A percentile compares a stretch with the other conserved stretches of the same genome.
Conservation (phyloP, 2,113 vertebrate genomes). For the Panthera uncia region DNA sequence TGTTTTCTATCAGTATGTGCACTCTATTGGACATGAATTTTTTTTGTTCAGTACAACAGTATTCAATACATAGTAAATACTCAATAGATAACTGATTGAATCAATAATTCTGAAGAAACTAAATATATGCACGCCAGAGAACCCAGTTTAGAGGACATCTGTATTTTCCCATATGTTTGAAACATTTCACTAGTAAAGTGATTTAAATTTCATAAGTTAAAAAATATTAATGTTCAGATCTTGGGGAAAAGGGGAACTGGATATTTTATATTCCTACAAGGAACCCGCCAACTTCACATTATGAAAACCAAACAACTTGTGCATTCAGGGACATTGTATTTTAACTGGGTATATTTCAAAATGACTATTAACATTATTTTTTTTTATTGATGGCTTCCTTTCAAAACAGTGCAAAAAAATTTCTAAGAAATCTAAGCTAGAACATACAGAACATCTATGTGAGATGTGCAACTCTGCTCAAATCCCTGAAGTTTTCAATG, state of each 20-base stretch:
- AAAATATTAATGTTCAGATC: not conserved
- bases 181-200: not conserved
- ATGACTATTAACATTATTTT: slow-evolving; percentile 11
- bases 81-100: not conserved
- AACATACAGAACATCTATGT: not conserved
- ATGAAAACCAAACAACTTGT: not conserved
- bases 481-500: not conserved
- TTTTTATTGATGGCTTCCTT: slow-evolving; percentile 2
- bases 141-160: not conserved
- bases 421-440: not conserved
- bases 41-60: not conserved
- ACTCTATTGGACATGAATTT: not conserved
- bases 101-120: not conserved
- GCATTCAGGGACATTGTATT: not conserved
- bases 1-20: not conserved
- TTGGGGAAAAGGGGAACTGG: not conserved
- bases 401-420: slow-evolving; percentile 2
- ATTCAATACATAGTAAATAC: not conserved
- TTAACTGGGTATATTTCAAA: slow-evolving; percentile 47
- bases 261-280: slow-evolving; percentile 4
- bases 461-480: not conserved
- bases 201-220: slow-evolving; percentile 15
- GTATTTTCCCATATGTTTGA: not conserved
- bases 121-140: not conserved
- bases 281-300: not conserved